A percentile compares a stretch with the other conserved stretches of the same genome.
Conservation (phyloP, 2,888 invertebrate species). For the Oligia strigilis region DNA sequence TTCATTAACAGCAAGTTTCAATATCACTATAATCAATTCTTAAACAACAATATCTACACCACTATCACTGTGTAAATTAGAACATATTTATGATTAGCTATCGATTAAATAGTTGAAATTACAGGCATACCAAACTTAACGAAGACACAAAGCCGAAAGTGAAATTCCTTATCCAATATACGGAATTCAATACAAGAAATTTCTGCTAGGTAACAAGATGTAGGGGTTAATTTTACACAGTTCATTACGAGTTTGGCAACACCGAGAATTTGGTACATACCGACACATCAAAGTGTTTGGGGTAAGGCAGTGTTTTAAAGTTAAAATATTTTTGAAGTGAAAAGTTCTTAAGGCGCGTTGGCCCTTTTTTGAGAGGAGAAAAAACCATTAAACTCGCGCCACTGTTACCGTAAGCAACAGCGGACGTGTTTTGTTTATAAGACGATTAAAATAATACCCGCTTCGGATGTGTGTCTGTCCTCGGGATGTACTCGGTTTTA, state of each 20-base stretch:
- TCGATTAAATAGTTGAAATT: constrained; percentile 53
- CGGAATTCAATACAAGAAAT: constrained; percentile 74
- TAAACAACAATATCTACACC: not conserved
- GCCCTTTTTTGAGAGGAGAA: too few relatives aligned
- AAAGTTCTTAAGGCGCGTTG: too few relatives aligned
- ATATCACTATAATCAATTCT: not conserved
- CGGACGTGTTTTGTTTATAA: too few relatives aligned
- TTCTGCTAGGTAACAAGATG: constrained; percentile 66
- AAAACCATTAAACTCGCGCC: too few relatives aligned
- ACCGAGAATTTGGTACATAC: constrained; percentile 59
- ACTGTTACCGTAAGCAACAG: too few relatives aligned
- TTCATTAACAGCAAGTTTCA: not conserved
- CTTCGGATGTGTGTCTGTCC: too few relatives aligned
- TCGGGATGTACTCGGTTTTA: too few relatives aligned
- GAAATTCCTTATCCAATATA: constrained; percentile 71
- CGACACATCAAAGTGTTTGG: constrained; percentile 40
- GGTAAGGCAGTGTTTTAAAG: constrained; percentile 13
- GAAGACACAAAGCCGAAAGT: constrained; percentile 67
- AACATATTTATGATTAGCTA: constrained; percentile 42
- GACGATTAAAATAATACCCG: too few relatives aligned
- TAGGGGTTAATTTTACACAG: constrained; percentile 69
- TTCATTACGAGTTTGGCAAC: constrained; percentile 72
- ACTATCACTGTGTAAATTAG: constrained; percentile 33
- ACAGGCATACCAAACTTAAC: constrained; percentile 54
- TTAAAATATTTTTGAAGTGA: too few relatives aligned